These are phyloP conservation scores for Nothoprocta pentlandii DNA, from an alignment of 2,113 vertebrate species.

Conservation along the genomic window DNA sequence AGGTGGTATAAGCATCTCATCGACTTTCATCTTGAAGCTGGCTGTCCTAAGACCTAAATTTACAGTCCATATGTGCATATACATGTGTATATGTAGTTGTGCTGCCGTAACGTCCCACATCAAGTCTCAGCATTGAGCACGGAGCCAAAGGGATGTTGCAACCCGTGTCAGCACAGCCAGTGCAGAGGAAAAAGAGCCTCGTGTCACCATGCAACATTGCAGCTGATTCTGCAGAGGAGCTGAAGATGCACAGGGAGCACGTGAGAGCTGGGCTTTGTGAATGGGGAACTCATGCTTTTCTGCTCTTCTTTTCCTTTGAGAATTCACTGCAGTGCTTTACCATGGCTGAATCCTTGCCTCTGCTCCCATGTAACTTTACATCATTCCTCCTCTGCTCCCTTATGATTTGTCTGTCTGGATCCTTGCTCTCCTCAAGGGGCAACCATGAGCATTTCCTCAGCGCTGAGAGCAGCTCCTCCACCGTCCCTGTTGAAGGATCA, in stretches of 20 bases:
- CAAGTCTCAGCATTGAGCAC: neutral
- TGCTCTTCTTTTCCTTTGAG: neutral
- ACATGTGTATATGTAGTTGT: neutral
- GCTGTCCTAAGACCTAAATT: neutral
- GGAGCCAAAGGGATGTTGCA: neutral
- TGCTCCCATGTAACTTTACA: neutral
- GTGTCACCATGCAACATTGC: neutral
- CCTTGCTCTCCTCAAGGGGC: neutral
- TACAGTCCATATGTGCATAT: neutral
- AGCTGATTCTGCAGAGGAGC: neutral
- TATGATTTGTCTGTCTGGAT: neutral
- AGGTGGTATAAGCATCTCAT: neutral
- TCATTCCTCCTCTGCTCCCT: neutral
- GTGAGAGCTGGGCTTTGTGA: neutral
- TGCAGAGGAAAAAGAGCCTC: neutral
- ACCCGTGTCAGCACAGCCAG: neutral
- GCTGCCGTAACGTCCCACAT: neutral
- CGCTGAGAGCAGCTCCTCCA: neutral
- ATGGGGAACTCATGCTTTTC: neutral
- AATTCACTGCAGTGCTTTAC: neutral
- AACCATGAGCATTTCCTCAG: neutral
- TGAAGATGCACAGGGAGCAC: neutral
- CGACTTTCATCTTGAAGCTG: neutral
- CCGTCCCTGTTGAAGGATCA: neutral
- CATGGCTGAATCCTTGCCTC: neutral